These are phyloP conservation scores for Xenopus petersii DNA, from an alignment of 2,797 vertebrate genomes.

Conservation along the genomic window DNA sequence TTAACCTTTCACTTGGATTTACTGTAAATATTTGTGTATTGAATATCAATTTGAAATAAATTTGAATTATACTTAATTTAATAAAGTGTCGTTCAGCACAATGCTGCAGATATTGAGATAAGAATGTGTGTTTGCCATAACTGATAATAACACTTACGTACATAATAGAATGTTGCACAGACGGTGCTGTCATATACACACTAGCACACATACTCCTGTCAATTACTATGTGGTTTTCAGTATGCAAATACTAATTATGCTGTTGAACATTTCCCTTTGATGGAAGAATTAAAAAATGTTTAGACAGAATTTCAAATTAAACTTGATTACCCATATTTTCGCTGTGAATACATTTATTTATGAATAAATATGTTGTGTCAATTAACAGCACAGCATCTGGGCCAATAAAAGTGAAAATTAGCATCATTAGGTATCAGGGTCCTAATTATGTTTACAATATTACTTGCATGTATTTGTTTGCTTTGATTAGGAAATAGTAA, in stretches of 20 bases:
- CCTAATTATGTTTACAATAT: conserved; percentile 32
- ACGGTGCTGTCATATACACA: conserved; percentile 28
- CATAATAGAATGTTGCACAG: conserved; percentile 29
- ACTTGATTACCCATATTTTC: conserved; percentile 63
- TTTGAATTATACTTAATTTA: not conserved
- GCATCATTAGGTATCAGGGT: conserved; percentile 49
- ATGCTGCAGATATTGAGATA: not conserved
- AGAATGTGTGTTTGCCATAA: not conserved
- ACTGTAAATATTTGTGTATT: conserved; percentile 22
- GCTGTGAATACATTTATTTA: conserved; percentile 65
- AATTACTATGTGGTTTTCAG: conserved; percentile 46
- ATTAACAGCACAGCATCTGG: conserved; percentile 61
- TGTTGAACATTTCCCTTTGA: conserved; percentile 45
- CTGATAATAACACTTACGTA: conserved; percentile 20
- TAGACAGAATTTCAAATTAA: conserved; percentile 48
- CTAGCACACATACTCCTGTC: conserved; percentile 27
- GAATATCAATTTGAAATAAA: conserved; percentile 17
- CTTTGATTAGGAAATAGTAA: not conserved
- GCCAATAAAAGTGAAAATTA: conserved; percentile 62
- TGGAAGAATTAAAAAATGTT: conserved; percentile 54
- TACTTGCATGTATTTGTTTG: conserved; percentile 33
- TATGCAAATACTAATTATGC: conserved; percentile 47
- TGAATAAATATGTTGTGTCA: conserved; percentile 61
- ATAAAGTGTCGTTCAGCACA: not conserved
- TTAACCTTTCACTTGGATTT: conserved; percentile 4